Evolutionary conservation across 2,113 vertebrate species (phyloP).

Genomic region (Gopherus flavomarginatus): DNA sequence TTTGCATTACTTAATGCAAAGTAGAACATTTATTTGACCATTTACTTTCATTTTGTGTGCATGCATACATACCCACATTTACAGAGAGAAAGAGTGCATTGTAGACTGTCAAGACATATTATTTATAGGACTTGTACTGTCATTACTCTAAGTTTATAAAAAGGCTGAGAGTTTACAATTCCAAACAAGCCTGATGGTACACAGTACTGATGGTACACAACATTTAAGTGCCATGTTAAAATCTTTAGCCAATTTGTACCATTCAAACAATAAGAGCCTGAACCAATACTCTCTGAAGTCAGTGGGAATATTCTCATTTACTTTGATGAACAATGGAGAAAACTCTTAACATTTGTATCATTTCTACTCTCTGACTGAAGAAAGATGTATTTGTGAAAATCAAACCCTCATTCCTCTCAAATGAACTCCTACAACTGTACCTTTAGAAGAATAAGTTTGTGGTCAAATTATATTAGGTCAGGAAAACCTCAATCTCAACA

Average conservation of each 20-base stretch:
- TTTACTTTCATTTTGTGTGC: constrained; percentile 4
- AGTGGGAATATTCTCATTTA: constrained; percentile 28
- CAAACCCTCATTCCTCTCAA: not conserved
- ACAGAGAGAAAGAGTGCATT: not conserved
- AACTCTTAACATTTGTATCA: constrained; percentile 29
- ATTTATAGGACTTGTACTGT: not conserved
- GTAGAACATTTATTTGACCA: not conserved
- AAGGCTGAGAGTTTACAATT: constrained; percentile 19
- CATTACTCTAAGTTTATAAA: not conserved
- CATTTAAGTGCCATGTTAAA: constrained; percentile 20
- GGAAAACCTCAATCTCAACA: not conserved
- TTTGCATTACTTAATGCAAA: constrained; percentile 22
- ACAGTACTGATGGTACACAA: constrained; percentile 57
- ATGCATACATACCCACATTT: too few relatives aligned
- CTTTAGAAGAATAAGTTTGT: not conserved
- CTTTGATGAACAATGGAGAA: constrained; percentile 35
- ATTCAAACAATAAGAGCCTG: constrained; percentile 53
- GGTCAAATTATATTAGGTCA: not conserved
- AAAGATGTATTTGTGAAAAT: not conserved
- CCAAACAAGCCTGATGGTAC: constrained; percentile 3
- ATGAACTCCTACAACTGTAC: not conserved
- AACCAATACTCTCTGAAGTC: not conserved
- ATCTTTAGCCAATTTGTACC: constrained; percentile 60
- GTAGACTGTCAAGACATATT: constrained; percentile 16
- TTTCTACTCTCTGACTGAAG: not conserved